Conservation (phyloP, 2,888 invertebrate genomes). For the Leucophenga montana region DNA sequence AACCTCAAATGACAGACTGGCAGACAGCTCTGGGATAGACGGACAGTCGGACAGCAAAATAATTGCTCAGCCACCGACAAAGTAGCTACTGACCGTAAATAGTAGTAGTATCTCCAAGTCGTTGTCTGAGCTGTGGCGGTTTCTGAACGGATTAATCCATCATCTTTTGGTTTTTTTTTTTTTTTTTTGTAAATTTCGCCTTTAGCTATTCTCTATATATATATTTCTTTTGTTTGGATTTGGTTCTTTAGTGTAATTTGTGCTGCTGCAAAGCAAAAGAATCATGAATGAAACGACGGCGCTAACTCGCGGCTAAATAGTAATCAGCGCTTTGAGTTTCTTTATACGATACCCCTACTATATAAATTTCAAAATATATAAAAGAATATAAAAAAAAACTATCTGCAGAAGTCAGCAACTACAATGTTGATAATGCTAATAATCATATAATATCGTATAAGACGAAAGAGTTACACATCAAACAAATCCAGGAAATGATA, state of each 20-base stretch:
- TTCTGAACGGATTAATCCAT: conserved; percentile 64
- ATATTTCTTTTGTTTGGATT: background rate
- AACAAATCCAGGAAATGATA: conserved; percentile 72
- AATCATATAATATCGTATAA: conserved; percentile 11
- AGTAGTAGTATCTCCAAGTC: conserved; percentile 56
- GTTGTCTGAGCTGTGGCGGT: conserved; percentile 8
- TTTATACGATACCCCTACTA: conserved; percentile 51
- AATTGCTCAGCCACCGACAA: conserved; percentile 35
- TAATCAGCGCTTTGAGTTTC: conserved; percentile 53
- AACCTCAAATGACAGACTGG: conserved; percentile 6
- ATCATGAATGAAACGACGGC: conserved; percentile 45
- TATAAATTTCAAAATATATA: background rate
- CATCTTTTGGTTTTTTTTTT: conserved; percentile 43
- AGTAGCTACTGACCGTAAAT: conserved; percentile 36
- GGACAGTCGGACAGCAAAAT: conserved; percentile 38
- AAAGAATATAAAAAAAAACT: conserved; percentile 23
- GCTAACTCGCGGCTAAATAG: conserved; percentile 58
- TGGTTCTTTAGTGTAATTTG: conserved; percentile 1
- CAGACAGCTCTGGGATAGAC: conserved; percentile 17
- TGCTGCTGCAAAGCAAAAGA: background rate
- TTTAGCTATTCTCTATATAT: conserved; percentile 3
- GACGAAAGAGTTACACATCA: conserved; percentile 54
- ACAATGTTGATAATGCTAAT: conserved; percentile 6
- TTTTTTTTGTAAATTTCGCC: conserved; percentile 4
- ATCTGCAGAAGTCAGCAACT: conserved; percentile 12